A percentile compares a stretch with the other conserved stretches of the same genome.
Evolutionary conservation across 2,888 invertebrate genomes (phyloP).

Genomic region (Tachina grossa): DNA sequence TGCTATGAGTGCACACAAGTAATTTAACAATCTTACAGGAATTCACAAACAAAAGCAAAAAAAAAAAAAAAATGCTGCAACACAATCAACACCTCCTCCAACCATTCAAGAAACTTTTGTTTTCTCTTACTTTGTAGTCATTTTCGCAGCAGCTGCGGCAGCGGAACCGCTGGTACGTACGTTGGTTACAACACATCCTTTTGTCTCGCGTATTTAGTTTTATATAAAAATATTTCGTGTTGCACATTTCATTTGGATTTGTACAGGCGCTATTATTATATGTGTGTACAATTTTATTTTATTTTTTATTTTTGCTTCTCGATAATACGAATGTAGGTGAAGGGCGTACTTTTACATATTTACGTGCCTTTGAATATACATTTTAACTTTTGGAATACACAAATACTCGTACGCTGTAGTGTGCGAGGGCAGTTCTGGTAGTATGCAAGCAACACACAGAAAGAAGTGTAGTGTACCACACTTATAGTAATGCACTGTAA

Average conservation of each 20-base stretch:
- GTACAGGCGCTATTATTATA: constrained; percentile 3
- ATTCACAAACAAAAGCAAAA: neutral
- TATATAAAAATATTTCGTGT: constrained; percentile 52
- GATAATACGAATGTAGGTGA: constrained; percentile 61
- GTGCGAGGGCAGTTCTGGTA: neutral
- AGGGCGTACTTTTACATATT: constrained; percentile 62
- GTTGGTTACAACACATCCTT: constrained; percentile 54
- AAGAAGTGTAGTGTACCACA: too few relatives aligned
- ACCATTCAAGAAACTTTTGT: constrained; percentile 26
- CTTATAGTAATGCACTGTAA: too few relatives aligned
- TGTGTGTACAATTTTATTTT: neutral
- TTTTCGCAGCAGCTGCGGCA: constrained; percentile 24
- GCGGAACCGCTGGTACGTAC: neutral
- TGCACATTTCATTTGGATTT: constrained; percentile 63
- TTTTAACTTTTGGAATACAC: constrained; percentile 24
- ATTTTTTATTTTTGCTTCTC: neutral
- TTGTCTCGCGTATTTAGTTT: constrained; percentile 63
- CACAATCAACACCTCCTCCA: constrained; percentile 51
- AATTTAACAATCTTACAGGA: constrained; percentile 32
- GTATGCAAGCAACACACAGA: neutral
- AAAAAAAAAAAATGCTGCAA: constrained; percentile 3
- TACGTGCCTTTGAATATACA: constrained; percentile 54
- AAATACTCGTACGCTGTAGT: neutral
- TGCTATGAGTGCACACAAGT: neutral
- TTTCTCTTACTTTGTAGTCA: constrained; percentile 6